Evolutionary conservation across 2,113 vertebrate species (phyloP).

Genomic region (Microcebus jonahi): DNA sequence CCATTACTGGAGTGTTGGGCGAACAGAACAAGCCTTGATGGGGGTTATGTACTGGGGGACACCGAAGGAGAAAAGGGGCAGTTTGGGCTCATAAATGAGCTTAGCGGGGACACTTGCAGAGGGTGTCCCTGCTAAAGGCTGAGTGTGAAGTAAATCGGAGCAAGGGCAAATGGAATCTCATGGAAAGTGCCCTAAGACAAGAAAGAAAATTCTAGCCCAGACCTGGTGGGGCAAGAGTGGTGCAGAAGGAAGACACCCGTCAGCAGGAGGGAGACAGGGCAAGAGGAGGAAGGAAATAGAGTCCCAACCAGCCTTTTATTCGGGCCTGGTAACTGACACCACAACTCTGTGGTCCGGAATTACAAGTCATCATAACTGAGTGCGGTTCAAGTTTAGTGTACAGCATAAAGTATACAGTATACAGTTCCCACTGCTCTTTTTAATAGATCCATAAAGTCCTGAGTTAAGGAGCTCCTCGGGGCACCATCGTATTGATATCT

Average conservation of each 20-base stretch:
- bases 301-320: neutral
- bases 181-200: neutral
- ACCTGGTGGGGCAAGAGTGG: neutral
- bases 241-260: fast-evolving
- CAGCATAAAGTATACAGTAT: conserved; percentile 9
- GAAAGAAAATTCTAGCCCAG: neutral
- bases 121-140: neutral
- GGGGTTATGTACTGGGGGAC: neutral
- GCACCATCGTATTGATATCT: neutral
- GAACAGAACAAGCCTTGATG: neutral
- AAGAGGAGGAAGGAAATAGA: neutral
- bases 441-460: conserved; percentile 63
- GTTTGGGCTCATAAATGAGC: neutral
- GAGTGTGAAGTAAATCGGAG: fast-evolving
- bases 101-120: neutral
- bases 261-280: neutral
- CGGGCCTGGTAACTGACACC: neutral
- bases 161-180: neutral
- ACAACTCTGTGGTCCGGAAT: neutral
- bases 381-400: conserved; percentile 32
- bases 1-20: neutral
- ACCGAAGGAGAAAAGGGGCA: neutral
- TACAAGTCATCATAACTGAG: neutral
- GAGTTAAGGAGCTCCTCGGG: conserved; percentile 61
- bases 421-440: conserved; percentile 26